Evolutionary conservation across 2,888 invertebrate species (phyloP).

Genomic region (Meghimatium bilineatum): DNA sequence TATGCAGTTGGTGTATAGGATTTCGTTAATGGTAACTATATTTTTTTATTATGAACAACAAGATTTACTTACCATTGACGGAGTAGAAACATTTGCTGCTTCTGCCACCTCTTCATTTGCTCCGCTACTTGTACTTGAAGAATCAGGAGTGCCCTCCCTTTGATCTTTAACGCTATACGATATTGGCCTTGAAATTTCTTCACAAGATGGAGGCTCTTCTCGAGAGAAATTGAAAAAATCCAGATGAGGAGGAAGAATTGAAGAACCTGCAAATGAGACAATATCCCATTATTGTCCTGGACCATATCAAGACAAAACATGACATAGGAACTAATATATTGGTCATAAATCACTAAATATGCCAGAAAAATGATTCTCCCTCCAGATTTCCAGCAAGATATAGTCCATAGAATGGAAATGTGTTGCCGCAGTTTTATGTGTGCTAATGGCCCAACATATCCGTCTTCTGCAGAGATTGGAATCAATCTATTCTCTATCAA

Average conservation of each 20-base stretch:
- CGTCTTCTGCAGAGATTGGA: no score
- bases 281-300: no score
- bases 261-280: slow-evolving; percentile 79
- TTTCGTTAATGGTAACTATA: not conserved
- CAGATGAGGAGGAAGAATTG: slow-evolving; percentile 84
- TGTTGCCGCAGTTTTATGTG: no score
- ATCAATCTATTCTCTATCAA: no score
- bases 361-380: no score
- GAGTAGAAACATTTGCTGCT: slow-evolving; percentile 44
- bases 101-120: slow-evolving; percentile 58
- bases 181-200: slow-evolving; percentile 49
- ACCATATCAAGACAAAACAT: no score
- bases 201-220: slow-evolving; percentile 54
- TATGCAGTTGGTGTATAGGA: no score
- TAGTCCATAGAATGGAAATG: no score
- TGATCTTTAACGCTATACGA: slow-evolving; percentile 48
- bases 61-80: slow-evolving; percentile 29
- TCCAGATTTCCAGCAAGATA: no score
- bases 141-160: slow-evolving; percentile 68
- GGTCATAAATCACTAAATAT: no score
- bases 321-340: no score
- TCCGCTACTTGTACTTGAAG: slow-evolving; percentile 66
- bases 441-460: no score
- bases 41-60: not conserved
- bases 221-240: slow-evolving; percentile 80